Evolutionary conservation across 2,113 vertebrate genomes (phyloP).

Genomic region (Microcebus tavaratra): DNA sequence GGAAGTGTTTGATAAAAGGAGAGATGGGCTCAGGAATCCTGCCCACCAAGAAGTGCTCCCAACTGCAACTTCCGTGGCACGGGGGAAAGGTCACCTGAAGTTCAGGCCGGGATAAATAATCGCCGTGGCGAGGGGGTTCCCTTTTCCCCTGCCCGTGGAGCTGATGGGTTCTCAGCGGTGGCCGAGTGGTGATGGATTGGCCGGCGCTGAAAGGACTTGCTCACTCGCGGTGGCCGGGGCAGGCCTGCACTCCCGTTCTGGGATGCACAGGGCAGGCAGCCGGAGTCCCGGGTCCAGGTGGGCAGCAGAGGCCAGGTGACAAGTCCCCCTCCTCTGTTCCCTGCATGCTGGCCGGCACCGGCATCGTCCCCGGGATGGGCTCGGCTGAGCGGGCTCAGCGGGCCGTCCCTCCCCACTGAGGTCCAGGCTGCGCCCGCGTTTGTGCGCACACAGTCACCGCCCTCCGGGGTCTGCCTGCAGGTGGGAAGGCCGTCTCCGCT

Average conservation of each 20-base stretch:
- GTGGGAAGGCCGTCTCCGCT: constrained; percentile 87
- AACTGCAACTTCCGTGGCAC: constrained; percentile 87
- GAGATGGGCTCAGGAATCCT: neutral
- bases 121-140: constrained; percentile 91
- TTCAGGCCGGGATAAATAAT: constrained; percentile 96
- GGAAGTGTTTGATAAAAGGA: constrained; percentile 9
- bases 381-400: constrained; percentile 85
- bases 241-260: constrained; percentile 82
- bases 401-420: constrained; percentile 89
- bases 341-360: constrained; percentile 42
- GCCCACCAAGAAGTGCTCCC: constrained; percentile 81
- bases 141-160: constrained; percentile 88
- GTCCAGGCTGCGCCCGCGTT: constrained; percentile 86
- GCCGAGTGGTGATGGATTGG: constrained; percentile 97
- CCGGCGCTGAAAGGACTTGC: constrained; percentile 94
- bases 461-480: constrained; percentile 84
- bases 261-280: constrained; percentile 80
- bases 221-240: constrained; percentile 84
- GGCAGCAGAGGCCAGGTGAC: constrained; percentile 82
- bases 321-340: constrained; percentile 83
- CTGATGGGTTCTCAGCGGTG: constrained; percentile 94
- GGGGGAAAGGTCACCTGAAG: constrained; percentile 93
- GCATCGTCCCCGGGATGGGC: constrained; percentile 84
- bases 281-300: constrained; percentile 83
- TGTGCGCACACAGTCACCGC: constrained; percentile 89